Conservation (phyloP, 2,797 vertebrate genomes). For the Lateolabrax maculatus region DNA sequence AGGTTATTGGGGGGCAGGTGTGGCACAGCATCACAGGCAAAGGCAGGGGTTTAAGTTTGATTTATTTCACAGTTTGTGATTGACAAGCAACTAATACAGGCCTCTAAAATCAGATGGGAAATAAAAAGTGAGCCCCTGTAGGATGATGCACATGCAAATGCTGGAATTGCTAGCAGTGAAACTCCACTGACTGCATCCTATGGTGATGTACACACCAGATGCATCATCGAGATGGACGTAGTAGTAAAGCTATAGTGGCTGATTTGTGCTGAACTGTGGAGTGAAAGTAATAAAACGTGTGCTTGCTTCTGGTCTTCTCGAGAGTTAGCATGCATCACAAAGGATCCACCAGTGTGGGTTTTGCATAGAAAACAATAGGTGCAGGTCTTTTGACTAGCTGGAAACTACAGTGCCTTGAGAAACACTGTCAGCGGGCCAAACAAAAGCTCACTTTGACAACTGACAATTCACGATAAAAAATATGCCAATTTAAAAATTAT, state of each 20-base stretch:
- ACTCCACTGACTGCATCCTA: neutral
- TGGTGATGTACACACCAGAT: neutral
- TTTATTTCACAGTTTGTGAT: neutral
- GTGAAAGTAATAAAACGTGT: neutral
- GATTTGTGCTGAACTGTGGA: neutral
- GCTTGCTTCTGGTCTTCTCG: neutral
- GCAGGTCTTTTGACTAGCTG: neutral
- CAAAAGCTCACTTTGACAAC: neutral
- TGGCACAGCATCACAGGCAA: neutral
- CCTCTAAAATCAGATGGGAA: neutral
- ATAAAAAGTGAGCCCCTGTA: neutral
- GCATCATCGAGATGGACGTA: neutral
- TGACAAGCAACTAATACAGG: neutral
- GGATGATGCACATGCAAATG: neutral
- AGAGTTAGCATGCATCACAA: neutral
- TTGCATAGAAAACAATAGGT: neutral
- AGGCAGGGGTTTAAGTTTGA: neutral
- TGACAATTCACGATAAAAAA: neutral
- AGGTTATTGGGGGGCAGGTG: no score
- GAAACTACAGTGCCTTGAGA: neutral
- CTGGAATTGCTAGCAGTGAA: neutral
- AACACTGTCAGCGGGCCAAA: neutral
- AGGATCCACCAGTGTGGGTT: neutral
- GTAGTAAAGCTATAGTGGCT: neutral
- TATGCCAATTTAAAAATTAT: no score